phyloP scores from a whole-genome alignment of 2,113 vertebrate species.

The Trematomus loennbergii region DNA sequence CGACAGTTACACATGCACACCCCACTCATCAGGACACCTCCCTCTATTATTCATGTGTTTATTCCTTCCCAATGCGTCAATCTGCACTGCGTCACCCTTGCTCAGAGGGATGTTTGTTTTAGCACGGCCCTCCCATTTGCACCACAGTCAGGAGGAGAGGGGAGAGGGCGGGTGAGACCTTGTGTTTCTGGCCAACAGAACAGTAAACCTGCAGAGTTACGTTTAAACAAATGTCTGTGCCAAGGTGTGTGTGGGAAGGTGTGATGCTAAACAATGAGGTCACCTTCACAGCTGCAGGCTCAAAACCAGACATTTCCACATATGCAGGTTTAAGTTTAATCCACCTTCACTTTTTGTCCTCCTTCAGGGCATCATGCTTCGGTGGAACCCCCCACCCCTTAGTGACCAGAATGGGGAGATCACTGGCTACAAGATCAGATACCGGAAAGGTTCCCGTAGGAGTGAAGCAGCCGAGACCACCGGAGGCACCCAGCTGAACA shows the following conservation, averaged over 20 bases:
- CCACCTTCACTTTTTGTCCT: not conserved
- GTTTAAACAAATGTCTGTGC: not conserved
- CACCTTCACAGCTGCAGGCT: constrained; percentile 33
- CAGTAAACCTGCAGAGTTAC: constrained; percentile 8
- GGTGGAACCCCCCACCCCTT: constrained; percentile 93
- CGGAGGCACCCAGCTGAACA: constrained; percentile 88
- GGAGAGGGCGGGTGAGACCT: not conserved
- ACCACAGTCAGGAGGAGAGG: constrained; percentile 1
- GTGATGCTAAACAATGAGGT: constrained; percentile 29
- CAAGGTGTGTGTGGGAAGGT: not conserved
- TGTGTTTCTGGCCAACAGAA: not conserved
- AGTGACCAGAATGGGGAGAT: constrained; percentile 93
- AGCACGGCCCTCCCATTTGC: constrained; percentile 13
- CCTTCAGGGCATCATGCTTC: constrained; percentile 90
- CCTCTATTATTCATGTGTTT: constrained; percentile 67
- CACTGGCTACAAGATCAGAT: constrained; percentile 95
- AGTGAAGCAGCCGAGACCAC: constrained; percentile 91
- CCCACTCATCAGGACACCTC: constrained; percentile 29
- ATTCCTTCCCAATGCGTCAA: constrained; percentile 38
- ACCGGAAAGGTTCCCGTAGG: constrained; percentile 92
- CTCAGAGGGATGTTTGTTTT: constrained; percentile 49
- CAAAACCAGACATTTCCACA: not conserved
- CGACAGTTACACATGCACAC: not conserved
- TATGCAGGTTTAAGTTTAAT: constrained; percentile 10
- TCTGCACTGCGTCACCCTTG: constrained; percentile 27